phyloP scores from a whole-genome alignment of 2,797 vertebrate genomes.

The Xyrichtys novacula region DNA sequence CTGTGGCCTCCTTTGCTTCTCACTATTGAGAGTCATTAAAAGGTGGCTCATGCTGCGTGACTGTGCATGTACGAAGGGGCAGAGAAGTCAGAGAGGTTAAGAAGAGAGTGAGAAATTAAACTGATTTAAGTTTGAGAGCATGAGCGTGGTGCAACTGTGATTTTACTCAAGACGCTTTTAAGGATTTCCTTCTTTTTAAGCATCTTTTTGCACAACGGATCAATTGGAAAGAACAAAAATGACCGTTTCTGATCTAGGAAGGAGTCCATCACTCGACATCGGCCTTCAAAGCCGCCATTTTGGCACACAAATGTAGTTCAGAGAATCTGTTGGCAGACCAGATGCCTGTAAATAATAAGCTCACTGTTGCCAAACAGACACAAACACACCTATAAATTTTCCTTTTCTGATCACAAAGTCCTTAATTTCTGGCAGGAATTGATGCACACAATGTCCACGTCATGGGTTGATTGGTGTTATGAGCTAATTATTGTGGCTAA shows the following conservation, averaged over 20 bases:
- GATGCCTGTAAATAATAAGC: constrained; percentile 43
- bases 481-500: constrained; percentile 75
- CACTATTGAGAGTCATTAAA: constrained; percentile 58
- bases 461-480: constrained; percentile 78
- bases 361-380: neutral
- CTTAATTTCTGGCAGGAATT: constrained; percentile 71
- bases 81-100: constrained; percentile 51
- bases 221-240: neutral
- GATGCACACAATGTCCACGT: constrained; percentile 69
- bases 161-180: neutral
- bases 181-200: neutral
- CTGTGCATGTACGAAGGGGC: constrained; percentile 68
- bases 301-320: neutral
- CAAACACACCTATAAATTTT: constrained; percentile 10
- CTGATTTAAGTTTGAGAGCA: constrained; percentile 30
- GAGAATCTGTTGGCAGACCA: neutral
- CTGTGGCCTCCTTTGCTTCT: constrained; percentile 31
- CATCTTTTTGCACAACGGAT: neutral
- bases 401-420: constrained; percentile 48
- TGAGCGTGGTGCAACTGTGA: constrained; percentile 4
- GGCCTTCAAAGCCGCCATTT: constrained; percentile 13
- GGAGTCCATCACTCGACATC: neutral
- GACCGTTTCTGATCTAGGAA: neutral
- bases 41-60: constrained; percentile 60
- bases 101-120: constrained; percentile 38